A percentile compares a stretch with the other conserved stretches of the same genome.
Conservation (phyloP, 2,797 vertebrate genomes). For the Anniella stebbinsi region DNA sequence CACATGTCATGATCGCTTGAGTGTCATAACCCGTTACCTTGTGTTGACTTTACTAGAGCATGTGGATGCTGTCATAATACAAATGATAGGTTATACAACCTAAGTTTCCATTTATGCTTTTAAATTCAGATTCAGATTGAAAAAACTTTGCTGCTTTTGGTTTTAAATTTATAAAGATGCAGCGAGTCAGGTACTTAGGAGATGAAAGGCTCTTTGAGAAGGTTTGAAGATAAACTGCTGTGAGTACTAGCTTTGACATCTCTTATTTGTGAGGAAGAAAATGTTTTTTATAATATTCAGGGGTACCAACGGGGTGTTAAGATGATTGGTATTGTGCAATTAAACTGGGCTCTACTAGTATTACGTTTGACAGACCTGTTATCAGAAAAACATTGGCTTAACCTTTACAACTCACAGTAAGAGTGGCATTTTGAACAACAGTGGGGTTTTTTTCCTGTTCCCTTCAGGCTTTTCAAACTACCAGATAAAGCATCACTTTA, state of each 20-base stretch:
- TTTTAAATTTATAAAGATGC: not conserved
- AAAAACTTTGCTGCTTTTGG: not conserved
- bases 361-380: not conserved
- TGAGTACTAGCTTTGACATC: rapidly evolving
- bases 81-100: not conserved
- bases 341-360: not conserved
- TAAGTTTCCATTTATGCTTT: not conserved
- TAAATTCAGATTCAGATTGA: not conserved
- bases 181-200: not conserved
- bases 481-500: not conserved
- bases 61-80: constrained; percentile 17
- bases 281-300: not conserved
- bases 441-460: not conserved
- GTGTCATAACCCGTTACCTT: constrained; percentile 14
- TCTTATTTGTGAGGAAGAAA: not conserved
- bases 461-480: not conserved
- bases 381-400: not conserved
- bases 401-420: not conserved
- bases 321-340: not conserved
- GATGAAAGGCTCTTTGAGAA: not conserved
- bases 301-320: no score
- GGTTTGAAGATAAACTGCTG: not conserved
- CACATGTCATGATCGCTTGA: not conserved
- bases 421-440: not conserved
- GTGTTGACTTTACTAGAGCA: not conserved